phyloP scores from a whole-genome alignment of 2,888 invertebrate genomes.

The Spicauda simplicius region DNA sequence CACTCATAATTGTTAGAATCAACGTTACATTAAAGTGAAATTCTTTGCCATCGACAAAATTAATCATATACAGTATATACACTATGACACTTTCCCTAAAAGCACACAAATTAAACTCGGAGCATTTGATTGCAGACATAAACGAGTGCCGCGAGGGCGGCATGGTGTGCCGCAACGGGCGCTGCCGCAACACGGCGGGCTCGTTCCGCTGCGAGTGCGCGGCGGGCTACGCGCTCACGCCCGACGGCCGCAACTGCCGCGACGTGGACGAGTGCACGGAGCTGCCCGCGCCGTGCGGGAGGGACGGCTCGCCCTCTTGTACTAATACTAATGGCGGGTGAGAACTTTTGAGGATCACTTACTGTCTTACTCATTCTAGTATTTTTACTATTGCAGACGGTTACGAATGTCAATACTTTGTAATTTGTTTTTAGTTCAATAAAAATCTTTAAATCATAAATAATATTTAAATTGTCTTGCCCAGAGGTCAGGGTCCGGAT shows the following conservation, averaged over 20 bases:
- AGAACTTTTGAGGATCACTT: slow-evolving; percentile 34
- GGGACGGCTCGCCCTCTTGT: slow-evolving; percentile 70
- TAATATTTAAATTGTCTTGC: too few relatives aligned
- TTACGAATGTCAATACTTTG: too few relatives aligned
- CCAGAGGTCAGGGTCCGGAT: too few relatives aligned
- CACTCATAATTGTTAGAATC: too few relatives aligned
- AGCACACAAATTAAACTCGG: too few relatives aligned
- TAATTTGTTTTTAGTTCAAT: too few relatives aligned
- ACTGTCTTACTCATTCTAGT: background rate
- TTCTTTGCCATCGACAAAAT: too few relatives aligned
- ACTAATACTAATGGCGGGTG: slow-evolving; percentile 79
- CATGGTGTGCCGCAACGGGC: slow-evolving; percentile 93
- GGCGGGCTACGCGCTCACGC: slow-evolving; percentile 89
- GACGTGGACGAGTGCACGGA: slow-evolving; percentile 92
- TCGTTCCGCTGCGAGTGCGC: slow-evolving; percentile 93
- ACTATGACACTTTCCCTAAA: too few relatives aligned
- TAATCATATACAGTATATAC: too few relatives aligned
- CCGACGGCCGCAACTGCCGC: slow-evolving; percentile 91
- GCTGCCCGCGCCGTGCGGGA: slow-evolving; percentile 65
- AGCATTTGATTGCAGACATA: slow-evolving; percentile 79
- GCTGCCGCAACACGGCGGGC: slow-evolving; percentile 92
- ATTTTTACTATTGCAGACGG: too few relatives aligned
- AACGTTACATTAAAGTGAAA: too few relatives aligned
- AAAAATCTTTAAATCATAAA: too few relatives aligned
- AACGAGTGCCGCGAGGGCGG: slow-evolving; percentile 94